Percentiles rank a stretch among this genome's conserved stretches.
Evolutionary conservation across 2,888 invertebrate species (phyloP).

Genomic region (Sussaba pulchella): DNA sequence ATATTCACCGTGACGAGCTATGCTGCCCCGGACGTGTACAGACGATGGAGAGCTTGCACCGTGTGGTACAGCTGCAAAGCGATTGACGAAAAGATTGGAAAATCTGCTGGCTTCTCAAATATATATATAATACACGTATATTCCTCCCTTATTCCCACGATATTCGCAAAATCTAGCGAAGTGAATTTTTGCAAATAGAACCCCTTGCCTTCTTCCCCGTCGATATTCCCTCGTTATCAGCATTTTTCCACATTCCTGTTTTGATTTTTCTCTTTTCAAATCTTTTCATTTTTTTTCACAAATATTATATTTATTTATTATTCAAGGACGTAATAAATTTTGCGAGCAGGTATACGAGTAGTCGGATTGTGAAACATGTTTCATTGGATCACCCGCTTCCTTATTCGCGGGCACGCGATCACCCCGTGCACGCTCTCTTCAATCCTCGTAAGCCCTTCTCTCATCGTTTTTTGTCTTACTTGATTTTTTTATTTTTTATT

Average conservation of each 20-base stretch:
- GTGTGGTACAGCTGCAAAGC: conserved; percentile 24
- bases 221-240: neutral
- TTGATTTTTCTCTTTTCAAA: no score
- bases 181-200: neutral
- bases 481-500: neutral
- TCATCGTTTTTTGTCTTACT: neutral
- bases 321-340: neutral
- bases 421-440: conserved; percentile 32
- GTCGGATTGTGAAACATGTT: conserved; percentile 8
- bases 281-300: no score
- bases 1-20: neutral
- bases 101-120: conserved; percentile 33
- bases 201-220: no score
- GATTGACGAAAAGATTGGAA: conserved; percentile 54
- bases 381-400: conserved; percentile 42
- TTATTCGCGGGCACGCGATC: conserved; percentile 45
- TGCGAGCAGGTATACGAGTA: neutral
- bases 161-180: neutral
- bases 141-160: neutral
- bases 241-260: no score
- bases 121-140: conserved; percentile 10
- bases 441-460: neutral
- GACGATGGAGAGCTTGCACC: neutral
- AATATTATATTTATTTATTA: neutral
- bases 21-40: no score